Evolutionary conservation across 1,140 invertebrate species (phyloP), one percentile per base, ranked within the genome.

Genomic region (Drosophila guanche): DNA sequence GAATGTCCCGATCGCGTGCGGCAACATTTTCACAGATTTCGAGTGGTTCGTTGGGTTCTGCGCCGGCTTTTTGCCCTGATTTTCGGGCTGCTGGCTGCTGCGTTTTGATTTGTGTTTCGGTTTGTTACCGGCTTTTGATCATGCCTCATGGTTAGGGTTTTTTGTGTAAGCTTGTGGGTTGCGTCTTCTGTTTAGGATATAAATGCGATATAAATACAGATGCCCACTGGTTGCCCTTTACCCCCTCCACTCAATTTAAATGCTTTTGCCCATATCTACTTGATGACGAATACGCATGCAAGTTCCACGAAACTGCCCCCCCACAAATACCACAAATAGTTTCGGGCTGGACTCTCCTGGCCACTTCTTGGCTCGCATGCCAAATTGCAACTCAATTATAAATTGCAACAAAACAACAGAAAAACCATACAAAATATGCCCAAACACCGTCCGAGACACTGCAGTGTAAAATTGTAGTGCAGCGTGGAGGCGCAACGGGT

Each of bases 301-400:
- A 88, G 84, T 88, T 88, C 83, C 83, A 72, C 74, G 83, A 88
- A 88, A 86, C 73, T 53, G 40, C 60, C 68, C 54, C 53, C 41
- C 62, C 25, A 20, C 14, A 41, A 76, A 79, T 70, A 69, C 83
- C 80, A 56, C 54, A 73, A 76, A 88, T 83, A 89, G 84, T 83
- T 65, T 29, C 52, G 40, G 33, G 40, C 41, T 53, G 23, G 29
- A 25, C 23, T 79, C 50, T 68, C 16, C 16, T 60, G 48, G 72
- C 55, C 65, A 22, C 72, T 65, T 53, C 62, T 76, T 72, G 72
- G 72, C 72, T 75, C 68, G 78, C 83, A 76, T 75, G 74, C 74
- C 83, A 86, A 86, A 86, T 88, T 86, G 83, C 83, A 86, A 88
- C 83, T 86, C 85, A 86, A 86, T 86, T 86, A 86, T 88, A 88